Base-by-base conservation (phyloP, 2,888 invertebrate genomes). In the Cephonodes hylas region DNA sequence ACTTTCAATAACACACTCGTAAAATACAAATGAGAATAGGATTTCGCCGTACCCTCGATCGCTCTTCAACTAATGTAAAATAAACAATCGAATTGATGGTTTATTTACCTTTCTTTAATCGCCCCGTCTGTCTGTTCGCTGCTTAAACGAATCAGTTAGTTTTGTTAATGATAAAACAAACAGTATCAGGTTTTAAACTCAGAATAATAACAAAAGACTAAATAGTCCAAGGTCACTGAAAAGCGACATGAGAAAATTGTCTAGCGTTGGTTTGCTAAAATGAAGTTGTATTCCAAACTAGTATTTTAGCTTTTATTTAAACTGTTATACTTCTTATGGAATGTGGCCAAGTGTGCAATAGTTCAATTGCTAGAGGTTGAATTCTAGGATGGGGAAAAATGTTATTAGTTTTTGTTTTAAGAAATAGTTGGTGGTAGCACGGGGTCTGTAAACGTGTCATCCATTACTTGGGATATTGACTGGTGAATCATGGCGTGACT, bases 101-200 rank as follows among this genome's bases (percentile, higher is more conserved):
- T 63, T 68, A 62, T 69, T 64, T 67, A 66, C 63, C 38, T 62
- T 31, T 42, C 22, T 62, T 59, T 62, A 58, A 42, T 53, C 53
- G 15, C 15, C n/a, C 10, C 42, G 27, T 53, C 48, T 46, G 42
- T 20, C 59, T 22, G 58, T 34, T 53, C 13, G 42, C 44, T 44
- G 22, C 44, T 22, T 4, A 61, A 61, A 57, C 57, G 57, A n/a
- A 31, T 45, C 61, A 57, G 57, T 61, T 27, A 18, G 25, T 58
- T 53, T 34, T 34, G n/a, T n/a, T n/a, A n/a, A n/a, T n/a, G n/a
- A n/a, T n/a, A n/a, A 31, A 3, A 31, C 31, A 31, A 31, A 31
- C 31, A n/a, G n/a, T n/a, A n/a, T n/a, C n/a, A n/a, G n/a, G 8
- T 34, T 10, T 10, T 34, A 13, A 3, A 34, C n/a, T n/a, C n/a